These are phyloP conservation scores for Fulmarus glacialis DNA, from an alignment of 2,113 vertebrate genomes.

Conservation along the genomic window DNA sequence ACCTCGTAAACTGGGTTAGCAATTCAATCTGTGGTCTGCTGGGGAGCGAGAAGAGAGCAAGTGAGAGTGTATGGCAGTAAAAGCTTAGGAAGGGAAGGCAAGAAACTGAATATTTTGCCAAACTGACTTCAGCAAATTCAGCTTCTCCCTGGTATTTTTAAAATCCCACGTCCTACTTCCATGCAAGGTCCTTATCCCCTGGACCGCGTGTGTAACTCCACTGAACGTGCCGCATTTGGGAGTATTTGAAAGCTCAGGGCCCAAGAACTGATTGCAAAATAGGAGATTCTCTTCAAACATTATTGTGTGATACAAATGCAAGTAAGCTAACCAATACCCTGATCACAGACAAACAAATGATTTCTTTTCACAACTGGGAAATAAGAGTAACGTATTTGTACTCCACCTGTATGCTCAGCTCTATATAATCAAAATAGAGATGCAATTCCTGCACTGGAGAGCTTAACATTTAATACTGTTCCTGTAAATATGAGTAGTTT, in stretches of 20 bases:
- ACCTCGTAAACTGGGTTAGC: not conserved
- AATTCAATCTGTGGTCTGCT: not conserved
- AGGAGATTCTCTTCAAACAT: not conserved
- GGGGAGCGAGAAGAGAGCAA: not conserved
- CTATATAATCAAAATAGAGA: not conserved
- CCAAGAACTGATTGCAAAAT: not conserved
- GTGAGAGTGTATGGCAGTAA: not conserved
- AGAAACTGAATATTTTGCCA: not conserved
- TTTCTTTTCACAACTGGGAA: not conserved
- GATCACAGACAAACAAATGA: not conserved
- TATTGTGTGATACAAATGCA: not conserved
- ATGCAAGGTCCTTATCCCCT: not conserved
- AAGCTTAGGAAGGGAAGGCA: not conserved
- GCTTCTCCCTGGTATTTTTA: not conserved
- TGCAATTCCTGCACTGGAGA: not conserved
- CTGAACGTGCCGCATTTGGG: accelerated
- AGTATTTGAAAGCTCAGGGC: not conserved
- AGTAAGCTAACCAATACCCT: not conserved
- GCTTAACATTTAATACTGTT: not conserved
- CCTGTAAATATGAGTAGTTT: not conserved
- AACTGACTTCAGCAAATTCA: not conserved
- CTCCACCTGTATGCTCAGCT: not conserved
- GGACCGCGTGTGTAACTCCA: accelerated
- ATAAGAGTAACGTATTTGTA: not conserved
- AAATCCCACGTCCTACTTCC: not conserved